Conservation (phyloP, 2,113 vertebrate genomes). For the Heteronetta atricapilla region DNA sequence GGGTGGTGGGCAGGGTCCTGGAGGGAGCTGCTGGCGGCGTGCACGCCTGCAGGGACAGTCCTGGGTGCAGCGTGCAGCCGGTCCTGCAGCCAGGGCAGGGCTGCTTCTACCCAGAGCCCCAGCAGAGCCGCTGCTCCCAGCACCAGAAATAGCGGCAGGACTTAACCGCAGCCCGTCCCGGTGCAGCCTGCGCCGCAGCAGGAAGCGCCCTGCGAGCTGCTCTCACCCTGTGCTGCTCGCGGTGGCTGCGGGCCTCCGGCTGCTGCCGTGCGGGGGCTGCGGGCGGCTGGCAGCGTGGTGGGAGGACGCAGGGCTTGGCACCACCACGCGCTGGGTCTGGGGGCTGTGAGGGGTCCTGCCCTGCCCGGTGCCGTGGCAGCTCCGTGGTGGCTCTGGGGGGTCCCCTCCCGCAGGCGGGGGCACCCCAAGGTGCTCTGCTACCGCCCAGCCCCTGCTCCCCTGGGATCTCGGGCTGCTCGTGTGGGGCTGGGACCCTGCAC, state of each 20-base stretch:
- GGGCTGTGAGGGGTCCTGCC: not conserved
- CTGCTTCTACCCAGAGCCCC: not conserved
- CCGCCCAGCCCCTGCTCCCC: rapidly evolving
- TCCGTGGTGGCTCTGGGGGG: not conserved
- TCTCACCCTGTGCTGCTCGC: not conserved
- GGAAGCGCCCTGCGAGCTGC: not conserved
- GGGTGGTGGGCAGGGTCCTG: not conserved
- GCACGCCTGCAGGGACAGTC: not conserved
- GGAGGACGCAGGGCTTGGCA: not conserved
- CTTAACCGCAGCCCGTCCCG: not conserved
- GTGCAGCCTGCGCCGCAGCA: not conserved
- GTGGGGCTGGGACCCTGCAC: not conserved
- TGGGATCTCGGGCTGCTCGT: rapidly evolving
- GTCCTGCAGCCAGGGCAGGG: not conserved
- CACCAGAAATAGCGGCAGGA: not conserved
- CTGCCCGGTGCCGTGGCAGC: rapidly evolving
- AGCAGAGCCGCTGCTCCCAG: not conserved
- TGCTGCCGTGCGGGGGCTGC: rapidly evolving
- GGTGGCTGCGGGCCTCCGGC: not conserved
- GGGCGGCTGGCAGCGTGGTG: not conserved
- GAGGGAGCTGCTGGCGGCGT: rapidly evolving
- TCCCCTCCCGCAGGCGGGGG: too few species aligned
- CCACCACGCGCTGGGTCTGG: too few species aligned
- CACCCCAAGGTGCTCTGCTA: not conserved
- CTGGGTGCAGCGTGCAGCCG: rapidly evolving